These are phyloP conservation scores for Drosophila kuntzei DNA, from an alignment of 2,888 invertebrate species.

Conservation along the genomic window DNA sequence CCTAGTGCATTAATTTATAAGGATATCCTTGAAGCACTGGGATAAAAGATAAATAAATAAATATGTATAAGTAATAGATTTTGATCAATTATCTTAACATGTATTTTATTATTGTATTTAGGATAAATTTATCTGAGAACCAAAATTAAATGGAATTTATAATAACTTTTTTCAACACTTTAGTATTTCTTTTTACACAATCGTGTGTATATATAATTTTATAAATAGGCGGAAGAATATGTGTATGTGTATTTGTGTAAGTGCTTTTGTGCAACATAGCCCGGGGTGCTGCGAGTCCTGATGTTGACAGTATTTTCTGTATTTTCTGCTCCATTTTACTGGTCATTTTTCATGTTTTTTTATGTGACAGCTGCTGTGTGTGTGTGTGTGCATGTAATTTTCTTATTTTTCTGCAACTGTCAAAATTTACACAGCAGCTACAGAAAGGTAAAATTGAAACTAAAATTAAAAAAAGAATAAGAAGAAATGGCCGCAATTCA, in stretches of 20 bases:
- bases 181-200: not conserved
- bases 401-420: conserved; percentile 58
- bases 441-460: conserved; percentile 62
- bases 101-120: not conserved
- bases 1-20: too few species aligned
- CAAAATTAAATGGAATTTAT: not conserved
- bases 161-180: not conserved
- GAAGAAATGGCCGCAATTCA: conserved; percentile 40
- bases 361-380: conserved; percentile 13
- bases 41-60: too few species aligned
- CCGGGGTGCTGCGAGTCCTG: conserved; percentile 52
- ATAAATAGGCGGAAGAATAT: not conserved
- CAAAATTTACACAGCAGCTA: conserved; percentile 55
- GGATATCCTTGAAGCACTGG: too few species aligned
- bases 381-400: conserved; percentile 41
- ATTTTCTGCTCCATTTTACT: conserved; percentile 60
- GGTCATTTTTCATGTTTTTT: conserved; percentile 28
- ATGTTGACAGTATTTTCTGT: conserved; percentile 70
- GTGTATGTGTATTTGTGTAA: conserved; percentile 6
- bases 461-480: conserved; percentile 62
- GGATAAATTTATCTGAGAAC: not conserved
- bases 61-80: too few species aligned
- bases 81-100: too few species aligned
- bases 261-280: conserved; percentile 26
- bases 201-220: not conserved